phyloP scores from a whole-genome alignment of 2,888 invertebrate species.

The Leistus spinibarbis region DNA sequence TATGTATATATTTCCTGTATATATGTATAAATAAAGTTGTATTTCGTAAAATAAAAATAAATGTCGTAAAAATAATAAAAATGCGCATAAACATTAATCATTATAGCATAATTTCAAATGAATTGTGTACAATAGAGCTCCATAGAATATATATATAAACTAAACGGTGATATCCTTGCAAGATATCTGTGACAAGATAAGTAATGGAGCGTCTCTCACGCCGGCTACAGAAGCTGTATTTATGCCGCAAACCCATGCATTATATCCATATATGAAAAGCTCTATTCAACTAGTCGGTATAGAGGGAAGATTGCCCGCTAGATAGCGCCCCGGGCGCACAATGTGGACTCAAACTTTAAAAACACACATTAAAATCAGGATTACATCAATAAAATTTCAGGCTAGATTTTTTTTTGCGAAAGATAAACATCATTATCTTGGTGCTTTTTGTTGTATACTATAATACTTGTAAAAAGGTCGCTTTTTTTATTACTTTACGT shows the following conservation, averaged over 20 bases:
- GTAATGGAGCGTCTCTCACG: slow-evolving; percentile 25
- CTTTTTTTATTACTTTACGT: neutral
- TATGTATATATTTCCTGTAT: neutral
- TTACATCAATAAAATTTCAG: slow-evolving; percentile 35
- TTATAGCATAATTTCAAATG: slow-evolving; percentile 13
- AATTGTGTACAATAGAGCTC: slow-evolving; percentile 8
- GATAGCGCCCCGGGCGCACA: slow-evolving; percentile 14
- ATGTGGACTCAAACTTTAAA: slow-evolving; percentile 29
- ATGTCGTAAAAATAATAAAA: neutral
- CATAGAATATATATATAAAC: slow-evolving; percentile 8
- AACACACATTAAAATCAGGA: slow-evolving; percentile 34
- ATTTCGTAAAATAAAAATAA: neutral
- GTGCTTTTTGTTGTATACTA: neutral
- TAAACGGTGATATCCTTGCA: slow-evolving; percentile 16
- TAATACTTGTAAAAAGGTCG: neutral
- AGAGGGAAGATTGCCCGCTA: neutral
- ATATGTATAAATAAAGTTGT: neutral
- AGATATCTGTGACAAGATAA: slow-evolving; percentile 34
- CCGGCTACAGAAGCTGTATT: slow-evolving; percentile 8
- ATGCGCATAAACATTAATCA: slow-evolving; percentile 5
- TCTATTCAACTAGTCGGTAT: neutral
- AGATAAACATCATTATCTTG: slow-evolving; percentile 21
- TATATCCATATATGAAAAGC: slow-evolving; percentile 16
- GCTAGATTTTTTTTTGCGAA: slow-evolving; percentile 15
- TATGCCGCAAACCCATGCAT: slow-evolving; percentile 14